Percentiles rank a stretch among this genome's conserved stretches.
phyloP scores from a whole-genome alignment of 1,140 invertebrate genomes.

The Brachionus rubens region DNA sequence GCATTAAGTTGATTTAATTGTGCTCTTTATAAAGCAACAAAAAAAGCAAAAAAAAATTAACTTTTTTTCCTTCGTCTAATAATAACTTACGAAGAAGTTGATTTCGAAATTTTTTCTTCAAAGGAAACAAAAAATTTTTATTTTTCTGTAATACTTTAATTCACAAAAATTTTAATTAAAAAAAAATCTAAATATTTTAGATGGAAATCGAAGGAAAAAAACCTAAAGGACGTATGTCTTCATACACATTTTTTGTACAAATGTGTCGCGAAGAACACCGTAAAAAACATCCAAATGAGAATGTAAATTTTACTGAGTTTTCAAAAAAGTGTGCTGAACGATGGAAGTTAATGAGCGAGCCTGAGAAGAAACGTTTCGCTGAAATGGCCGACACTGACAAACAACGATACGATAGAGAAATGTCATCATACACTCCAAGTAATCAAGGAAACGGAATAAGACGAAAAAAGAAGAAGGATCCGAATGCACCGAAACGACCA shows the following conservation, averaged over 20 bases:
- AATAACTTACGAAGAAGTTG: no score
- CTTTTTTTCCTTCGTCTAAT: no score
- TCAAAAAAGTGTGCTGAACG: slow-evolving; percentile 96
- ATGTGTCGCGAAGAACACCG: slow-evolving; percentile 93
- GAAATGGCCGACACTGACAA: slow-evolving; percentile 98
- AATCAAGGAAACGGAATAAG: slow-evolving; percentile 67
- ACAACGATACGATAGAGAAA: slow-evolving; percentile 88
- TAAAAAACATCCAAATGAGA: slow-evolving; percentile 97
- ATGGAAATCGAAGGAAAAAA: slow-evolving; percentile 60
- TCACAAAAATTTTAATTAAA: no score
- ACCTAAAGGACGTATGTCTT: slow-evolving; percentile 93
- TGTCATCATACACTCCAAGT: slow-evolving; percentile 86
- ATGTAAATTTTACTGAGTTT: slow-evolving; percentile 95
- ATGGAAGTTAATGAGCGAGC: slow-evolving; percentile 99
- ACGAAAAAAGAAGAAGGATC: slow-evolving; percentile 82
- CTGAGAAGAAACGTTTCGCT: slow-evolving; percentile 96
- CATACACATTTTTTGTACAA: slow-evolving; percentile 98
- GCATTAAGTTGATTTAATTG: no score
- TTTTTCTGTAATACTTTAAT: no score
- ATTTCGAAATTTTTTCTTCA: no score
- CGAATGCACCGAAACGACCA: slow-evolving; percentile 95
- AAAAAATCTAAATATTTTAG: no score
- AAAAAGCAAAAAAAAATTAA: no score
- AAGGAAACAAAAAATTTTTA: no score
- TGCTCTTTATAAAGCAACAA: no score